Conservation (phyloP, 92 coral and sea anemone species). For the Pocillopora grandis region DNA sequence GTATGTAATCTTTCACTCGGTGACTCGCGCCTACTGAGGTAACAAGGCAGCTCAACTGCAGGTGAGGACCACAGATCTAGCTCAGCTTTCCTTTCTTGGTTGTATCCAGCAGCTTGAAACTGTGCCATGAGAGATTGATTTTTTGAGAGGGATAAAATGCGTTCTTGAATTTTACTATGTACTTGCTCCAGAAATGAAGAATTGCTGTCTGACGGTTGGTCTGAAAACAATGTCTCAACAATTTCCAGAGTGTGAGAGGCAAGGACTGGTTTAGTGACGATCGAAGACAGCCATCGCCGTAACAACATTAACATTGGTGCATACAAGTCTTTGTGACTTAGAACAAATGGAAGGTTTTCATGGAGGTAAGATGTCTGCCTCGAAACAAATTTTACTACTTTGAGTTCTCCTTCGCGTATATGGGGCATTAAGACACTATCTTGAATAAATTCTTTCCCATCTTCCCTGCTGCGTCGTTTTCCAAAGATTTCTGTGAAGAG, state of each 20-base stretch:
- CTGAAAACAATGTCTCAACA: constrained; percentile 20
- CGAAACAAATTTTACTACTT: not conserved
- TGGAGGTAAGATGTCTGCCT: constrained; percentile 18
- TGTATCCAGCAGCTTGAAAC: constrained; percentile 62
- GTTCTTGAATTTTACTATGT: constrained; percentile 23
- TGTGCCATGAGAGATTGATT: constrained; percentile 65
- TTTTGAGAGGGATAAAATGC: constrained; percentile 26
- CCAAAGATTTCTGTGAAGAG: constrained; percentile 48
- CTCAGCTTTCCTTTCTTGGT: constrained; percentile 18
- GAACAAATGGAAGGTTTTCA: constrained; percentile 20
- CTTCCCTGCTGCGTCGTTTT: not conserved
- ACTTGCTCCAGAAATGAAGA: not conserved
- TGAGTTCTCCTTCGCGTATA: not conserved
- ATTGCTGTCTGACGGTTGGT: not conserved
- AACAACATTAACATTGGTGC: constrained; percentile 11
- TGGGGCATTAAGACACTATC: not conserved
- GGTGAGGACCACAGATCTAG: constrained; percentile 61
- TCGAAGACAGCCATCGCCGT: constrained; percentile 31
- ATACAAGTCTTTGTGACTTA: not conserved
- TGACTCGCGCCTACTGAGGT: constrained; percentile 22
- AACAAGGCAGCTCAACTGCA: constrained; percentile 46
- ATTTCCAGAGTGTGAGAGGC: constrained; percentile 2
- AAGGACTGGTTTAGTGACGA: constrained; percentile 5
- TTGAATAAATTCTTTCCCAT: not conserved
- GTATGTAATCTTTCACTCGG: not conserved